phyloP scores from a whole-genome alignment of 2,797 vertebrate species.

The Gouania willdenowi region DNA sequence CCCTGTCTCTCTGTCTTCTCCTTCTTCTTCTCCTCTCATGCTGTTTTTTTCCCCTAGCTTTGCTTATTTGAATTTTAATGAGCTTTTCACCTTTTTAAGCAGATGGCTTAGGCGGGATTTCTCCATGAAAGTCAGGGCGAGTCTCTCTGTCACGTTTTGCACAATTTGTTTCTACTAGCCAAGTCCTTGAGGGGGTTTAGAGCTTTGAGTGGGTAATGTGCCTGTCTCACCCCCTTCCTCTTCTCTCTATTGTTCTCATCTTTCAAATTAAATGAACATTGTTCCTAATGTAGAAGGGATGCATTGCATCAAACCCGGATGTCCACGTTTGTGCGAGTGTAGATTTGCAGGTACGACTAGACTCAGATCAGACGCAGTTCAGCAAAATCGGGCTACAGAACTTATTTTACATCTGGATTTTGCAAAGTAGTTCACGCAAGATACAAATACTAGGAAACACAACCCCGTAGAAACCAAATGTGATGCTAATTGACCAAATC shows the following conservation, averaged over 20 bases:
- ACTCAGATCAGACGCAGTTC: no score
- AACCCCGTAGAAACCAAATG: no score
- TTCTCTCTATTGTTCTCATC: constrained; percentile 22
- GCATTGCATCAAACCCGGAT: no score
- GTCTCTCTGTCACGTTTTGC: constrained; percentile 70
- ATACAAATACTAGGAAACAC: no score
- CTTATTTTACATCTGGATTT: no score
- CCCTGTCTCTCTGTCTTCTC: constrained; percentile 23
- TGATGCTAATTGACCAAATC: no score
- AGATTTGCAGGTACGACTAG: no score
- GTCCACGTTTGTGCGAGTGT: no score
- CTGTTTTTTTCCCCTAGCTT: constrained; percentile 25
- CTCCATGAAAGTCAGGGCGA: constrained; percentile 63
- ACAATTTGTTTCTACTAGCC: constrained; percentile 72
- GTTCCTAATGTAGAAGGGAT: constrained; percentile 16
- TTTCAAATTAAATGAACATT: constrained; percentile 53
- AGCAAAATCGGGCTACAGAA: no score
- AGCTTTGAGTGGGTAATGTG: constrained; percentile 59
- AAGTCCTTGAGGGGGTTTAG: constrained; percentile 68
- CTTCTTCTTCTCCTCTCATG: constrained; percentile 8
- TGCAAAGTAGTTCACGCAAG: no score
- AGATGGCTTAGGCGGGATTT: constrained; percentile 73
- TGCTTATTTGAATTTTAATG: constrained; percentile 76
- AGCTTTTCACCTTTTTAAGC: constrained; percentile 78
- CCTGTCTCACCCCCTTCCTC: constrained; percentile 19